Evolutionary conservation across 2,888 invertebrate genomes (phyloP).

Genomic region (Watsonalla binaria): DNA sequence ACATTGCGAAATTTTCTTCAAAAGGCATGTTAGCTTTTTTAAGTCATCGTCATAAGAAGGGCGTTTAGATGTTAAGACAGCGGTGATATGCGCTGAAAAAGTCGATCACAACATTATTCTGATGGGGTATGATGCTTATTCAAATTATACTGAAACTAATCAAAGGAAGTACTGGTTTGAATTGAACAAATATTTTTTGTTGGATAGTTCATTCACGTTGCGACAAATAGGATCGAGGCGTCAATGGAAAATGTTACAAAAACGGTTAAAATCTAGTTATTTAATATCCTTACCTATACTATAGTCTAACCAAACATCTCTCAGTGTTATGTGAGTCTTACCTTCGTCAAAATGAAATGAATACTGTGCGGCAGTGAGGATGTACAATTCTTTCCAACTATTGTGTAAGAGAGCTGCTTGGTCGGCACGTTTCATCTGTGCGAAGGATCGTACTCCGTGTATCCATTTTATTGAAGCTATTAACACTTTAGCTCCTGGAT

Average conservation of each 20-base stretch:
- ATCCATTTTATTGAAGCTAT: conserved; percentile 90
- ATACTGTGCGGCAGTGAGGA: conserved; percentile 90
- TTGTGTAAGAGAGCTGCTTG: conserved; percentile 86
- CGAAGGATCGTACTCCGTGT: conserved; percentile 85
- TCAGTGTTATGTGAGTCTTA: conserved; percentile 29
- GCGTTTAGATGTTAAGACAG: conserved; percentile 65
- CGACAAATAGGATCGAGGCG: too few relatives aligned
- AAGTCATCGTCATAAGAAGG: conserved; percentile 70
- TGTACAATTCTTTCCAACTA: conserved; percentile 91
- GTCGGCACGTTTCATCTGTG: conserved; percentile 81
- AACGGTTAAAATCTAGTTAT: too few relatives aligned
- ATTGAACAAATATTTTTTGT: too few relatives aligned
- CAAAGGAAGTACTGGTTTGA: too few relatives aligned
- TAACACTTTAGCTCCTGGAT: conserved; percentile 86
- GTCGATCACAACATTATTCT: not conserved
- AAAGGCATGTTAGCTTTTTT: conserved; percentile 77
- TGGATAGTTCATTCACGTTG: too few relatives aligned
- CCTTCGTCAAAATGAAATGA: conserved; percentile 86
- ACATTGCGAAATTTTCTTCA: conserved; percentile 81
- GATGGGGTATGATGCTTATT: too few relatives aligned
- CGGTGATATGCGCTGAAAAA: conserved; percentile 54
- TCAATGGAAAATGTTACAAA: too few relatives aligned
- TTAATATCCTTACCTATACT: too few relatives aligned
- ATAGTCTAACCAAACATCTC: too few relatives aligned
- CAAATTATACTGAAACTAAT: too few relatives aligned